Evolutionary conservation across 64 coral and sea anemone species (phyloP).

Genomic region (Cladopsammia gracilis): DNA sequence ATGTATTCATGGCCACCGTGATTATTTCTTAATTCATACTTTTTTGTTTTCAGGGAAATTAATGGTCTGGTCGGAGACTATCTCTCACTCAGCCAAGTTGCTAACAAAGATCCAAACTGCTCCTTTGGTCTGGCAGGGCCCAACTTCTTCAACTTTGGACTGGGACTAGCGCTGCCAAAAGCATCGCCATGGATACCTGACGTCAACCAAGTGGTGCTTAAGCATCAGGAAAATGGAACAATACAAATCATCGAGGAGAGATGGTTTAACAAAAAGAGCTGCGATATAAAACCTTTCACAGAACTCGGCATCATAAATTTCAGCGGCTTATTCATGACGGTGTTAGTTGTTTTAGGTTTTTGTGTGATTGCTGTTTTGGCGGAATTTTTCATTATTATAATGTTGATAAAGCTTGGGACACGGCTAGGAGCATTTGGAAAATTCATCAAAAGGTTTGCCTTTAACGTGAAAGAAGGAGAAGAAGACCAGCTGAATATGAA

Average conservation of each 20-base stretch:
- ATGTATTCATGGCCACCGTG: not conserved
- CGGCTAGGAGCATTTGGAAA: slow-evolving; percentile 10
- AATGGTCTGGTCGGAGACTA: slow-evolving; percentile 53
- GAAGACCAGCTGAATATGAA: slow-evolving; percentile 1
- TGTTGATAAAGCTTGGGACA: slow-evolving; percentile 5
- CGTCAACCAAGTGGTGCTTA: slow-evolving; percentile 23
- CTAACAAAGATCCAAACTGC: slow-evolving; percentile 21
- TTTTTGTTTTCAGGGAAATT: slow-evolving; percentile 13
- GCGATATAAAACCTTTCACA: slow-evolving; percentile 1
- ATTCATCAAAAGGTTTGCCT: slow-evolving; percentile 8
- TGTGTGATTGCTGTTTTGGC: slow-evolving; percentile 12
- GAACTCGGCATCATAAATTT: slow-evolving; percentile 35
- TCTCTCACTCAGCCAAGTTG: slow-evolving; percentile 37
- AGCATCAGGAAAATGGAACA: slow-evolving; percentile 55
- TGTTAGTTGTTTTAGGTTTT: slow-evolving; percentile 3
- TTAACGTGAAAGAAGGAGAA: slow-evolving; percentile 41
- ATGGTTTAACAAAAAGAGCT: slow-evolving; percentile 26
- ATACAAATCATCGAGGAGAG: not conserved
- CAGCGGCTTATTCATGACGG: slow-evolving; percentile 49
- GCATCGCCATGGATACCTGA: slow-evolving; percentile 46
- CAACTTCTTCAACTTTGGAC: slow-evolving; percentile 59
- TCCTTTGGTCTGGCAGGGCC: slow-evolving; percentile 9
- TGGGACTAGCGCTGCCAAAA: slow-evolving; percentile 44
- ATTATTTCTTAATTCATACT: not conserved
- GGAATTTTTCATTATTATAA: slow-evolving; percentile 9